phyloP scores from a whole-genome alignment of 2,113 vertebrate species.

The Parus major region DNA sequence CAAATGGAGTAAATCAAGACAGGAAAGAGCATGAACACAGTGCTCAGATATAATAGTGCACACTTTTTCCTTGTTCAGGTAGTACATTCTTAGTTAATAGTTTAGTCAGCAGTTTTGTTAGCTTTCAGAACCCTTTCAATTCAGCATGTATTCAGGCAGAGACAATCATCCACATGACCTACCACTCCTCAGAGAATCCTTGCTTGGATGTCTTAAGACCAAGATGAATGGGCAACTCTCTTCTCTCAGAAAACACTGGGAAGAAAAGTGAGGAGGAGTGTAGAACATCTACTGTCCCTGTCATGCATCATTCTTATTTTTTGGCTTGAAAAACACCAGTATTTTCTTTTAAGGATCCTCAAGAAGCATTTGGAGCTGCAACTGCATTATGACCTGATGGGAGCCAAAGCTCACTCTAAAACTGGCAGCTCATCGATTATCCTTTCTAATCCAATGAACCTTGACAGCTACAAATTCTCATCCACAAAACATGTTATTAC shows the following conservation, averaged over 20 bases:
- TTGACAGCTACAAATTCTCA: constrained; percentile 39
- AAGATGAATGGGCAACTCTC: not conserved
- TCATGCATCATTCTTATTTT: not conserved
- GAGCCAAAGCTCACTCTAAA: constrained; percentile 14
- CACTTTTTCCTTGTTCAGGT: not conserved
- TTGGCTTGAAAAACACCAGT: not conserved
- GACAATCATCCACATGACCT: not conserved
- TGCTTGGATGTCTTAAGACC: not conserved
- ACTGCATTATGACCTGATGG: not conserved
- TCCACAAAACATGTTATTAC: constrained; percentile 1
- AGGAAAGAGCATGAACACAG: not conserved
- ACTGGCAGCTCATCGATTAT: not conserved
- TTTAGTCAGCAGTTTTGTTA: not conserved
- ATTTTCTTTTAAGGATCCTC: not conserved
- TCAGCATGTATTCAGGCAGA: not conserved
- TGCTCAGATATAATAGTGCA: not conserved
- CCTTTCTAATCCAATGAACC: constrained; percentile 10
- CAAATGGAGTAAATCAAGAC: not conserved
- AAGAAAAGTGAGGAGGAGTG: not conserved
- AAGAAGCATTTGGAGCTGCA: not conserved
- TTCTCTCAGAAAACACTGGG: not conserved
- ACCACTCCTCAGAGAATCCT: not conserved
- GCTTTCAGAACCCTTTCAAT: not conserved
- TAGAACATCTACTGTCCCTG: not conserved
- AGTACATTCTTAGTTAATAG: not conserved